Evolutionary conservation across 2,113 vertebrate species (phyloP).

Genomic region (Microcebus griseorufus): DNA sequence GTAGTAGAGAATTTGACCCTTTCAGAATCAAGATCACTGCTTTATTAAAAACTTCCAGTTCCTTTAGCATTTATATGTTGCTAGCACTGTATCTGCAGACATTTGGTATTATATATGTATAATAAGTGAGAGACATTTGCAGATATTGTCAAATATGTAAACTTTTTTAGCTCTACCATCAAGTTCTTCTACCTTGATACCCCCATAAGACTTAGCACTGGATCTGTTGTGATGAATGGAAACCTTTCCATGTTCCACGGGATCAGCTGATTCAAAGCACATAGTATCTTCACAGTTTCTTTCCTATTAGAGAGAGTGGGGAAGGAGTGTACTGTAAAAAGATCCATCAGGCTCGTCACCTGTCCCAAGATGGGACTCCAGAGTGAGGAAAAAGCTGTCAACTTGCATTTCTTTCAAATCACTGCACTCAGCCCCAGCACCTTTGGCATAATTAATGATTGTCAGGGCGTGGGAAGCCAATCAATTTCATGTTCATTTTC

Average conservation of each 20-base stretch:
- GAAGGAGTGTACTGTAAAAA: not conserved
- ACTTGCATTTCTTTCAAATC: not conserved
- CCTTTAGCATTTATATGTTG: not conserved
- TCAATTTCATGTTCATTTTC: conserved; percentile 60
- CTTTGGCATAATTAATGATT: conserved; percentile 41
- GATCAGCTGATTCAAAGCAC: not conserved
- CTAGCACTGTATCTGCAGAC: not conserved
- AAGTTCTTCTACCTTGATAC: not conserved
- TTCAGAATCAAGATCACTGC: not conserved
- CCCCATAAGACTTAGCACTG: not conserved
- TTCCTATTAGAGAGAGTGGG: not conserved
- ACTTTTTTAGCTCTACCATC: not conserved
- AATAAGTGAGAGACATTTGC: not conserved
- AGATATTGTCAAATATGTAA: not conserved
- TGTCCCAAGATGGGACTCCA: not conserved
- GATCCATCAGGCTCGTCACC: not conserved
- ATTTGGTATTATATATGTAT: not conserved
- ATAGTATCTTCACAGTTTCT: not conserved
- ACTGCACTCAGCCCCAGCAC: not conserved
- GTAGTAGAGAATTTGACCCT: conserved; percentile 14
- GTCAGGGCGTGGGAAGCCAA: conserved; percentile 26
- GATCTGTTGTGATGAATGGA: not conserved
- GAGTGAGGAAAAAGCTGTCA: not conserved
- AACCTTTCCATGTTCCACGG: not conserved
- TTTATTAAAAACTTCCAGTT: not conserved